These are phyloP conservation scores for Crenuchus spilurus DNA, from an alignment of 2,797 vertebrate species.

Conservation along the genomic window DNA sequence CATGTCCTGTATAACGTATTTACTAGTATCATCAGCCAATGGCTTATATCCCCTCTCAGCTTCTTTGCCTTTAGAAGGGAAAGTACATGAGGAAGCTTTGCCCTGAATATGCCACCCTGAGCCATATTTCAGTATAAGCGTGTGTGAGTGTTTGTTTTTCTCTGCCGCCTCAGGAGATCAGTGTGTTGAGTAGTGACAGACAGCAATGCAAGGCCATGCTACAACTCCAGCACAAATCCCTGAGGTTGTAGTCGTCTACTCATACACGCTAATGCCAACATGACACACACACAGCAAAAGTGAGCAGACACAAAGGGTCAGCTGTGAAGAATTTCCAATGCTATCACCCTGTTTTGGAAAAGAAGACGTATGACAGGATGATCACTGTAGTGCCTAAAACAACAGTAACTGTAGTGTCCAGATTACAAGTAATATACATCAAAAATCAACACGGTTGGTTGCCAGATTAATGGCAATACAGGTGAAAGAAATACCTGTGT, in stretches of 20 bases:
- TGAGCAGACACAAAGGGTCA: neutral
- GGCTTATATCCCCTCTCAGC: neutral
- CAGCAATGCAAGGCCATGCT: slow-evolving; percentile 26
- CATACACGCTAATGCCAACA: slow-evolving; percentile 19
- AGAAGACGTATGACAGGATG: slow-evolving; percentile 2
- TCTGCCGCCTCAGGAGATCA: slow-evolving; percentile 13
- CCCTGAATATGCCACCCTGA: slow-evolving; percentile 19
- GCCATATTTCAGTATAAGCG: neutral
- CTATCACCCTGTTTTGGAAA: slow-evolving; percentile 5
- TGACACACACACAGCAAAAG: slow-evolving; percentile 1
- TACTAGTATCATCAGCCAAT: neutral
- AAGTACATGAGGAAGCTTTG: neutral
- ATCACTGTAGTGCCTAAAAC: neutral
- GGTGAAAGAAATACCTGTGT: neutral
- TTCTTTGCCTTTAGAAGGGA: slow-evolving; percentile 27
- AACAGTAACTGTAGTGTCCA: neutral
- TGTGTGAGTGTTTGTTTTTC: slow-evolving; percentile 14
- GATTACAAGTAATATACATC: neutral
- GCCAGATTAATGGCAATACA: slow-evolving; percentile 1
- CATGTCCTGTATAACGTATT: neutral
- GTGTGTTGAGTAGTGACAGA: slow-evolving; percentile 4
- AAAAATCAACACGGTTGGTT: neutral
- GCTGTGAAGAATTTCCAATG: slow-evolving; percentile 13
- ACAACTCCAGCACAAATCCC: slow-evolving; percentile 31
- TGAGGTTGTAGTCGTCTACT: slow-evolving; percentile 22